Base-by-base conservation (phyloP, 2,113 vertebrate genomes). In the Plotosus lineatus region DNA sequence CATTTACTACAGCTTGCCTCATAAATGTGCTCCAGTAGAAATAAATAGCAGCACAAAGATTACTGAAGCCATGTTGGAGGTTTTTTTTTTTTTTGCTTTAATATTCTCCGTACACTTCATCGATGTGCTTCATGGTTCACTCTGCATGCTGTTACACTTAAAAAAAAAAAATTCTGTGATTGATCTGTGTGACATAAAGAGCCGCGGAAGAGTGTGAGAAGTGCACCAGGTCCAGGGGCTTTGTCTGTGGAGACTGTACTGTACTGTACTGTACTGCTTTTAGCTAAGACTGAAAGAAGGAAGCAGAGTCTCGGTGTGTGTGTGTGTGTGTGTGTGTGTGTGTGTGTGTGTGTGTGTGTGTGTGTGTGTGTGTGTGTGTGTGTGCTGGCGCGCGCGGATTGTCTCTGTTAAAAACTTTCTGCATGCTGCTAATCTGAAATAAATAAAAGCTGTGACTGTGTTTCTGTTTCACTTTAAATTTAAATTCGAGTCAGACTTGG, bases 381-480 rank as follows among this genome's bases (percentile, higher is more conserved):
- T 61, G 75, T 78, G 75, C 79, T 86, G 91, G 89, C 92, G 87
- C 79, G 86, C 91, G 89, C 92, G 87, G 89, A 90, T 88, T 85
- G 72, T 82, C 76, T 80, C 74, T 31, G 8, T 60, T 91, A 90
- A 81, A 36, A 78, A 88, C 85, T 89, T 87, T 89, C 90, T 84
- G 86, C 76, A 76, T 77, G 83, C 89, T 91, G 89, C 90, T 82
- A 89, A 90, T 91, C 86, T 86, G 87, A 89, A 91, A 91, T 92
- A 91, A 86, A 77, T 90, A 90, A 90, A 89, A 84, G 88, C n/a
- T n/a, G n/a, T n/a, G n/a, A n/a, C n/a, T n/a, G n/a, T n/a, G n/a
- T n/a, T n/a, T n/a, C n/a, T n/a, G n/a, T n/a, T n/a, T n/a, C n/a
- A n/a, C n/a, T n/a, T n/a, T n/a, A n/a, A n/a, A n/a, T n/a, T n/a